phyloP scores from a whole-genome alignment of 2,113 vertebrate genomes.

The Campylomormyrus tamandua region DNA sequence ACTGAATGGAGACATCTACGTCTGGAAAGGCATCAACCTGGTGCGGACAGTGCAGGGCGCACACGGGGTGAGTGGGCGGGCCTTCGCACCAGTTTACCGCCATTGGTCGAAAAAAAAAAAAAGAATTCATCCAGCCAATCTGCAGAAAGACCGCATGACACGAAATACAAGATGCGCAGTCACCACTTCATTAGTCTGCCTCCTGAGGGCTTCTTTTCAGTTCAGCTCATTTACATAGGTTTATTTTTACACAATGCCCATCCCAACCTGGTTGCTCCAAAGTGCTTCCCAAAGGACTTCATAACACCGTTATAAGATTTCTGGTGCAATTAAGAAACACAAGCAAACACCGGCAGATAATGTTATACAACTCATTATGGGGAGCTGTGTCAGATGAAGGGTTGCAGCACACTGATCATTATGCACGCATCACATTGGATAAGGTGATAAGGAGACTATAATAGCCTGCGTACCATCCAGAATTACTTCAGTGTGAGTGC shows the following conservation, averaged over 20 bases:
- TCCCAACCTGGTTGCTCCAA: neutral
- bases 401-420: neutral
- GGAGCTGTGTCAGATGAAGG: conserved; percentile 3
- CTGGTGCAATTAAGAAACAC: neutral
- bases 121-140: neutral
- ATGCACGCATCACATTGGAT: neutral
- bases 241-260: neutral
- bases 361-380: neutral
- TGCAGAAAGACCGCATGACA: neutral
- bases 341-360: neutral
- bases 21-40: conserved; percentile 94
- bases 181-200: neutral
- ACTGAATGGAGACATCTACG: conserved; percentile 91
- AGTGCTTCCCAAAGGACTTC: neutral
- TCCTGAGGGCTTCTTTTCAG: neutral
- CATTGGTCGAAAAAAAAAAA: neutral
- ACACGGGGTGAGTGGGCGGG: conserved; percentile 74
- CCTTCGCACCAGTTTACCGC: neutral
- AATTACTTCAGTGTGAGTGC: neutral
- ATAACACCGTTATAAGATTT: neutral
- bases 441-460: neutral
- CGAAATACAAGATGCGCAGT: neutral
- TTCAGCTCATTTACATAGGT: neutral
- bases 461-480: neutral
- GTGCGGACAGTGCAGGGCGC: conserved; percentile 89